A percentile compares a stretch with the other conserved stretches of the same genome.
These are phyloP conservation scores for Staurois parvus DNA, from an alignment of 2,797 vertebrate species.

Conservation along the genomic window DNA sequence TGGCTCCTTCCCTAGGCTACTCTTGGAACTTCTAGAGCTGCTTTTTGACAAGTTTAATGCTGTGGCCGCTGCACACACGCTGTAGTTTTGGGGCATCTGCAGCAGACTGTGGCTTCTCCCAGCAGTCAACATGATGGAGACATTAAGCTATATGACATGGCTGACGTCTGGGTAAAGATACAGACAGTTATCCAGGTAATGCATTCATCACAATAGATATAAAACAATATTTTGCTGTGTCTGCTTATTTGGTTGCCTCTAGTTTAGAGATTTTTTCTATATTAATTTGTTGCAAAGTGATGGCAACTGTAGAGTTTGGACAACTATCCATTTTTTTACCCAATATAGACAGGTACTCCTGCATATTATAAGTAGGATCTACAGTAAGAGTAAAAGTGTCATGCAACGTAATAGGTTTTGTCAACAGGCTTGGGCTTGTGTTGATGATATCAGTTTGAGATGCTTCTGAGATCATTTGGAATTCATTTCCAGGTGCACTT, in stretches of 20 bases:
- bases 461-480: too few relatives aligned
- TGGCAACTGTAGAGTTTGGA: neutral
- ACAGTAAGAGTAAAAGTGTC: too few relatives aligned
- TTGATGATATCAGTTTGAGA: too few relatives aligned
- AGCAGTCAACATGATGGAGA: slow-evolving; percentile 81
- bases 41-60: slow-evolving; percentile 97
- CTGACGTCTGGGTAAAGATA: slow-evolving; percentile 97
- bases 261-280: too few relatives aligned
- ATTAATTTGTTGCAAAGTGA: neutral
- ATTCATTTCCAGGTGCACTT: too few relatives aligned
- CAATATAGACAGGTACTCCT: too few relatives aligned
- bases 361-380: too few relatives aligned
- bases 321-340: too few relatives aligned
- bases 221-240: neutral
- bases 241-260: neutral
- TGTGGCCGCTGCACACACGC: slow-evolving; percentile 93
- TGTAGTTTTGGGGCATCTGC: slow-evolving; percentile 89
- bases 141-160: slow-evolving; percentile 96
- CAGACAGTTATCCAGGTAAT: slow-evolving; percentile 94
- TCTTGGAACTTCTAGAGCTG: slow-evolving; percentile 93
- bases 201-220: neutral
- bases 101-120: slow-evolving; percentile 82
- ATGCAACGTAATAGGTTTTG: too few relatives aligned
- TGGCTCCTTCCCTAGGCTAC: slow-evolving; percentile 76
- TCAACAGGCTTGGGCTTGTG: too few relatives aligned